Conservation (phyloP, 2,888 invertebrate genomes). For the Trissoscelio sp. region DNA sequence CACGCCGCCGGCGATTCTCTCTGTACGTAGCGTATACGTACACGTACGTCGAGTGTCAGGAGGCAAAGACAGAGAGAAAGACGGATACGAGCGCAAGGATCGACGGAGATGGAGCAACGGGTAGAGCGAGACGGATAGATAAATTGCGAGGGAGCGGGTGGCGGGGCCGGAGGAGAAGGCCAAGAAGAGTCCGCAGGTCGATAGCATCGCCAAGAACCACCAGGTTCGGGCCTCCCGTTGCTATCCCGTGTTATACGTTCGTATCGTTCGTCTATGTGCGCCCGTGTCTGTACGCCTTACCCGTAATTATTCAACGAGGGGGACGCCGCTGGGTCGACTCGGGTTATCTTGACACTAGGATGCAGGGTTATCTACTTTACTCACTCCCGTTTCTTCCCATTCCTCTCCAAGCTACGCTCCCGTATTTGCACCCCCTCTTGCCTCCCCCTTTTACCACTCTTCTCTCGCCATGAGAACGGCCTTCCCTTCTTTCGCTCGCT, state of each 20-base stretch:
- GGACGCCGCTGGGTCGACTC: constrained; percentile 77
- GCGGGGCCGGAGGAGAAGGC: constrained; percentile 71
- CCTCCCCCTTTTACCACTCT: constrained; percentile 3
- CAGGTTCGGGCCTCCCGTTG: constrained; percentile 81
- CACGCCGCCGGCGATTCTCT: constrained; percentile 66
- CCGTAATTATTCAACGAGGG: constrained; percentile 82
- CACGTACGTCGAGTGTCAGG: constrained; percentile 64
- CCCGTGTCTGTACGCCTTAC: constrained; percentile 75
- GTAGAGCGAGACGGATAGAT: constrained; percentile 50
- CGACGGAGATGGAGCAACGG: constrained; percentile 35
- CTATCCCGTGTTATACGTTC: constrained; percentile 66
- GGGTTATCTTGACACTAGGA: constrained; percentile 80
- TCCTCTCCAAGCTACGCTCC: constrained; percentile 53
- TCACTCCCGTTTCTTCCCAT: constrained; percentile 76
- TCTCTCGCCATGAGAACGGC: constrained; percentile 29
- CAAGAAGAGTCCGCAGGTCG: constrained; percentile 81
- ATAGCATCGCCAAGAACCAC: constrained; percentile 81
- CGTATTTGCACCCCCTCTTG: constrained; percentile 37
- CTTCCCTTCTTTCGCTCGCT: constrained; percentile 27
- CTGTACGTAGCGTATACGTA: constrained; percentile 58
- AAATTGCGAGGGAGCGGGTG: constrained; percentile 38
- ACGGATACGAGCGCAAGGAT: constrained; percentile 52
- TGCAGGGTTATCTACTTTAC: constrained; percentile 81
- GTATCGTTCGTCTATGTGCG: constrained; percentile 68
- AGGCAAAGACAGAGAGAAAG: constrained; percentile 57